Evolutionary conservation across 1,140 invertebrate genomes (phyloP), one percentile per base, ranked within the genome.

Genomic region (Ips typographus): DNA sequence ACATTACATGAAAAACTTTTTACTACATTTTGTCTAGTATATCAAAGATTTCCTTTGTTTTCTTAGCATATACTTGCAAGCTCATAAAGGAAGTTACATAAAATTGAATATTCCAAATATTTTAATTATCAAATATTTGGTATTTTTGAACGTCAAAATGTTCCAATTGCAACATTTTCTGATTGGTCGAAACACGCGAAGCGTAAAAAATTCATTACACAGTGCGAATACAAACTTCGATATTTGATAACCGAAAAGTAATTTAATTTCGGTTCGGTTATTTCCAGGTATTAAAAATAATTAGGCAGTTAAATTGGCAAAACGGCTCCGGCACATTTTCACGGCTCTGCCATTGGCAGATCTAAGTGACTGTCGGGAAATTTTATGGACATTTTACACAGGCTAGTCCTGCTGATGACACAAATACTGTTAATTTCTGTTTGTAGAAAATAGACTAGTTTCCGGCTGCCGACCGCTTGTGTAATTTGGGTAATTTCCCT

Each of bases 311-410:
- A 62, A 62, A 62, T 62, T 62, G 47, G 60, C 60, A 62, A 62
- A 62, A 51, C 60, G 60, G 57, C 57, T 40, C 44, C 57, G 22
- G 38, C n/a, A 7, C 38, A 47, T 43, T 51, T 62, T 51, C 44
- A 51, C 60, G 60, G 22, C 44, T 62, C 38, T 36, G 60, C 6
- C 22, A 37, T 47, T 40, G 43, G 44, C 60, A 40, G 51, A 62
- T 49, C 60, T 40, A 51, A 62, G 44, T 62, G 47, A 7, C 60
- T 51, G 60, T 37, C 49, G 44, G 36, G 43, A 64, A 55, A 64
- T 64, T 64, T 64, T 64, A 64, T 55, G 62, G 62, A 7, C 62
- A 55, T 64, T 64, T 64, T 64, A 55, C 62, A 64, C 62, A 55
- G 4, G 62, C 62, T 4, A 64, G 52, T 64, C 49, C 49, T 64